Percentiles rank a stretch among this genome's conserved stretches.
Conservation (phyloP, 2,888 invertebrate species). For the Syrista parreyssii region DNA sequence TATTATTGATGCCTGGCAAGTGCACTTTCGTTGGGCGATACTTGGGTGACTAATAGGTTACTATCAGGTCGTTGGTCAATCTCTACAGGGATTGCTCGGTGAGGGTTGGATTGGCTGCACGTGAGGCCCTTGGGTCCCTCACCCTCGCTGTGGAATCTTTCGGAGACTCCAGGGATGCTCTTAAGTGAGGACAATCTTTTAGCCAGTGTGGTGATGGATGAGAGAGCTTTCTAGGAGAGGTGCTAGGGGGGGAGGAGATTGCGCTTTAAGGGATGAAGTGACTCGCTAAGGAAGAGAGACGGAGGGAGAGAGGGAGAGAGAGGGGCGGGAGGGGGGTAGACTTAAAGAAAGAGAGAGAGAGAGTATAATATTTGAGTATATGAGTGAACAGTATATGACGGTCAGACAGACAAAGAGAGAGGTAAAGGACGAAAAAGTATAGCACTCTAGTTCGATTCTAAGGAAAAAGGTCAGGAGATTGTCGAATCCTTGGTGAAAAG, state of each 20-base stretch:
- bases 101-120: background rate
- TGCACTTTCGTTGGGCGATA: background rate
- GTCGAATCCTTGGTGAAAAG: background rate
- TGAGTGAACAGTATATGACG: background rate
- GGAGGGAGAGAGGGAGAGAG: background rate
- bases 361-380: constrained; percentile 23
- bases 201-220: constrained; percentile 25
- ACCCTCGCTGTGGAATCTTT: background rate
- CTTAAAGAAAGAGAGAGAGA: constrained; percentile 40
- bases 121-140: background rate
- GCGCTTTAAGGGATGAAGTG: constrained; percentile 3
- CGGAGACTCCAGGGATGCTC: constrained; percentile 8
- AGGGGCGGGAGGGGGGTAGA: background rate
- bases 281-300: constrained; percentile 18
- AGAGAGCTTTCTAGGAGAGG: constrained; percentile 18
- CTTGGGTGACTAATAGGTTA: background rate
- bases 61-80: background rate
- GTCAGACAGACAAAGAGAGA: background rate
- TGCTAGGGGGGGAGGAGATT: background rate
- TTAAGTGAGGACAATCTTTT: constrained; percentile 26
- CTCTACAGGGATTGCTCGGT: background rate
- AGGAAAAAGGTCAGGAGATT: background rate
- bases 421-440: background rate
- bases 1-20: background rate
- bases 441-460: background rate